Evolutionary conservation across 2,888 invertebrate species (phyloP).

Genomic region (Baronia brevicornis): DNA sequence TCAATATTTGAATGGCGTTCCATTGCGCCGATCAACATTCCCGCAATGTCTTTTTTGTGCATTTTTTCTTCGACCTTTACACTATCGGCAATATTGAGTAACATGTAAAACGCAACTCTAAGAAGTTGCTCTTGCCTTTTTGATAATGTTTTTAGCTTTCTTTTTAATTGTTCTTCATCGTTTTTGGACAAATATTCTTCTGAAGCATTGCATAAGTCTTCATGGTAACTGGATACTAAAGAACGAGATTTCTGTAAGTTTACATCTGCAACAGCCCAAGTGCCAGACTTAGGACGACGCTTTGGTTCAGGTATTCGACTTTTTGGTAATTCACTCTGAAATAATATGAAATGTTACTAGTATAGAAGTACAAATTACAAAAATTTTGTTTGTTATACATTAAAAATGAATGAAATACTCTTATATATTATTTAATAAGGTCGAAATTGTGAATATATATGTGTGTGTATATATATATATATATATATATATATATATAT

Average conservation of each 20-base stretch:
- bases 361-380: no score
- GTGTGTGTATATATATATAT: no score
- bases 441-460: no score
- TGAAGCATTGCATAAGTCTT: conserved; percentile 74
- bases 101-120: conserved; percentile 92
- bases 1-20: conserved; percentile 91
- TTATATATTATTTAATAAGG: no score
- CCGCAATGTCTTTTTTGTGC: conserved; percentile 93
- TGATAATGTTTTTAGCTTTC: conserved; percentile 86
- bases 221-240: conserved; percentile 82
- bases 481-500: no score
- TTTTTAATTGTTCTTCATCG: conserved; percentile 86
- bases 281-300: conserved; percentile 84
- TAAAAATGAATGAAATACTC: no score
- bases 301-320: conserved; percentile 84
- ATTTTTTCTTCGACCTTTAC: conserved; percentile 97
- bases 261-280: conserved; percentile 77
- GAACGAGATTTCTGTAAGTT: conserved; percentile 75
- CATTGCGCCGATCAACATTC: conserved; percentile 89
- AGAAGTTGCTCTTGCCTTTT: conserved; percentile 95
- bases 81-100: conserved; percentile 97
- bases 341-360: conserved; percentile 16
- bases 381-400: no score
- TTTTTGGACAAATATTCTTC: conserved; percentile 65
- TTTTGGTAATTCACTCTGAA: conserved; percentile 78